These are phyloP conservation scores for Sabellastarte sp. DNA, from an alignment of 2,888 invertebrate genomes.

Conservation along the genomic window DNA sequence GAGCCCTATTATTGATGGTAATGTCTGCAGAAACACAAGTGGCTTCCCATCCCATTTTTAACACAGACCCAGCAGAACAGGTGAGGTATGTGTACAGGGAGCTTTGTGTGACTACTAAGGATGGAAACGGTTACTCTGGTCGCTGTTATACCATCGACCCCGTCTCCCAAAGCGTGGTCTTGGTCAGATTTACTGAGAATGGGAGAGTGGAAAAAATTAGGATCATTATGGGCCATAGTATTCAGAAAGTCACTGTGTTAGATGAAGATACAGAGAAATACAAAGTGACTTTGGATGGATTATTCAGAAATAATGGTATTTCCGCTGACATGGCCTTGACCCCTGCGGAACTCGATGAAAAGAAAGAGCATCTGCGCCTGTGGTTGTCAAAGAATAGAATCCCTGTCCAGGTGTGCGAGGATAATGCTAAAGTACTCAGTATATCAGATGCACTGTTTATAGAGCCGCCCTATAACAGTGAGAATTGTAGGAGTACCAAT, in stretches of 20 bases:
- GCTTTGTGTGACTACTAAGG: slow-evolving; percentile 42
- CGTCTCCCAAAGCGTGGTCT: slow-evolving; percentile 48
- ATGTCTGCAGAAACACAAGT: too few relatives aligned
- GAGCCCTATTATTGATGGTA: neutral
- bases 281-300: slow-evolving; percentile 24
- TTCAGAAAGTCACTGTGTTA: slow-evolving; percentile 38
- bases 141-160: slow-evolving; percentile 57
- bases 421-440: slow-evolving; percentile 37
- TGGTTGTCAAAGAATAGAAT: slow-evolving; percentile 55
- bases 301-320: slow-evolving; percentile 38
- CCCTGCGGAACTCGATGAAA: slow-evolving; percentile 38
- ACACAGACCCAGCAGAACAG: slow-evolving; percentile 49
- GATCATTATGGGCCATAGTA: slow-evolving; percentile 43
- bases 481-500: slow-evolving; percentile 55
- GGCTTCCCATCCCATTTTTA: slow-evolving; percentile 46
- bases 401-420: slow-evolving; percentile 43
- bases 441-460: slow-evolving; percentile 51
- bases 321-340: slow-evolving; percentile 26
- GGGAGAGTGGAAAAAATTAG: slow-evolving; percentile 20
- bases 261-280: slow-evolving; percentile 32
- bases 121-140: slow-evolving; percentile 42
- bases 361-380: slow-evolving; percentile 38
- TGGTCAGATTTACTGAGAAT: slow-evolving; percentile 32
- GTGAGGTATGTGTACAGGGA: slow-evolving; percentile 50
- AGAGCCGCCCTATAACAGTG: slow-evolving; percentile 47